These are phyloP conservation scores for Pterois miles DNA, from an alignment of 2,797 vertebrate genomes.

Conservation along the genomic window DNA sequence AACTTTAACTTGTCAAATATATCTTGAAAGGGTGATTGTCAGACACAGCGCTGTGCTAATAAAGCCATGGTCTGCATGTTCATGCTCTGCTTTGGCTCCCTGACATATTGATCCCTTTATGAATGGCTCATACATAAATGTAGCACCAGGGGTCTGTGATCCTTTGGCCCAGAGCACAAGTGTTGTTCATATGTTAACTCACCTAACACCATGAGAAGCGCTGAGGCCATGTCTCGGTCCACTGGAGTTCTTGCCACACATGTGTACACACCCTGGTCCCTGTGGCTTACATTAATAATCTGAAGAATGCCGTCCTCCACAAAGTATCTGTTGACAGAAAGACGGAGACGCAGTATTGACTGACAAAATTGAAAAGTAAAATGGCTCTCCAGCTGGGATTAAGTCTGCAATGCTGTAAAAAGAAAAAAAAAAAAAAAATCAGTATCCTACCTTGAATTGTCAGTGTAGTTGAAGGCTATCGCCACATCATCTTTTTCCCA, in stretches of 20 bases:
- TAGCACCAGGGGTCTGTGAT: slow-evolving; percentile 10
- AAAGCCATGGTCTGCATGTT: slow-evolving; percentile 23
- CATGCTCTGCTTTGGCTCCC: slow-evolving; percentile 25
- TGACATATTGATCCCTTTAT: slow-evolving; percentile 50
- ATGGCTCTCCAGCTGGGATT: slow-evolving; percentile 22
- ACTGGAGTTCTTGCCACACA: slow-evolving; percentile 89
- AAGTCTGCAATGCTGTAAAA: slow-evolving; percentile 14
- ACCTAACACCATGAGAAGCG: slow-evolving; percentile 89
- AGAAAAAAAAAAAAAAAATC: not conserved
- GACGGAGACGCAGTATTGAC: slow-evolving; percentile 38
- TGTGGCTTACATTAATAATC: slow-evolving; percentile 86
- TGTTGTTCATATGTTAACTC: slow-evolving; percentile 60
- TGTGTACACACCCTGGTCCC: slow-evolving; percentile 89
- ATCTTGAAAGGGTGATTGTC: slow-evolving; percentile 2
- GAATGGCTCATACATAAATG: slow-evolving; percentile 21
- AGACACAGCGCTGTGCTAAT: slow-evolving; percentile 8
- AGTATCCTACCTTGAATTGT: slow-evolving; percentile 84
- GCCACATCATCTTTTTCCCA: slow-evolving; percentile 90
- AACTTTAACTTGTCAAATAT: slow-evolving; percentile 17
- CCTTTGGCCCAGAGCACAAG: not conserved
- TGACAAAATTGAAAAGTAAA: slow-evolving; percentile 30
- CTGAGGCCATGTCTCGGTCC: slow-evolving; percentile 80
- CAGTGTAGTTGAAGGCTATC: slow-evolving; percentile 85
- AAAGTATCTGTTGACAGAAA: slow-evolving; percentile 82
- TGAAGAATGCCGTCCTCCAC: slow-evolving; percentile 87